Conservation (phyloP, 2,113 vertebrate species). For the Tursiops truncatus region DNA sequence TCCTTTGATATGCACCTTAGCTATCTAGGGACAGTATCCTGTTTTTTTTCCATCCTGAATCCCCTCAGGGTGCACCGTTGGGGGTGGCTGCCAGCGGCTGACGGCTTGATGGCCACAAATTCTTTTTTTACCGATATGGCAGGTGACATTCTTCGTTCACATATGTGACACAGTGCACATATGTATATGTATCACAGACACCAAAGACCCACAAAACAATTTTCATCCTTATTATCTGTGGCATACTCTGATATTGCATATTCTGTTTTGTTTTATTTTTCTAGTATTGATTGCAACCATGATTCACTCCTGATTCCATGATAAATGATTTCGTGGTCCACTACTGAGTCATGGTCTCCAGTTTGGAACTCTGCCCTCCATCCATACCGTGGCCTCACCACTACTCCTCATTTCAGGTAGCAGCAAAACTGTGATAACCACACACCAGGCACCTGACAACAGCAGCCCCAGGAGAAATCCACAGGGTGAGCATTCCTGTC, state of each 20-base stretch:
- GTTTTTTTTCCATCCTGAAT: background rate
- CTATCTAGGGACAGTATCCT: background rate
- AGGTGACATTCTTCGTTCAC: background rate
- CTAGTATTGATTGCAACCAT: background rate
- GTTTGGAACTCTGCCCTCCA: background rate
- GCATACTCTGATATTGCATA: background rate
- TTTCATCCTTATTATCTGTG: background rate
- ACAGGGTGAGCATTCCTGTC: background rate
- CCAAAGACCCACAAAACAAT: background rate
- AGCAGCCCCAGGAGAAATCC: background rate
- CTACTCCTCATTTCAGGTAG: background rate
- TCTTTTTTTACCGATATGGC: background rate
- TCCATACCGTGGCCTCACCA: background rate
- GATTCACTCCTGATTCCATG: background rate
- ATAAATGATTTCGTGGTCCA: background rate
- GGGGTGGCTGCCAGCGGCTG: background rate
- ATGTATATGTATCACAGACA: background rate
- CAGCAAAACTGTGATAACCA: background rate
- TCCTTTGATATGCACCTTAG: background rate
- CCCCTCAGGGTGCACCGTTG: background rate
- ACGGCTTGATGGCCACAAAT: background rate
- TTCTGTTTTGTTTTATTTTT: background rate
- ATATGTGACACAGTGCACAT: background rate
- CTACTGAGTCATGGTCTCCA: background rate
- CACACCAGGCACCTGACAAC: background rate